Evolutionary conservation across 2,797 vertebrate species (phyloP).

Genomic region (Taeniopygia guttata): DNA sequence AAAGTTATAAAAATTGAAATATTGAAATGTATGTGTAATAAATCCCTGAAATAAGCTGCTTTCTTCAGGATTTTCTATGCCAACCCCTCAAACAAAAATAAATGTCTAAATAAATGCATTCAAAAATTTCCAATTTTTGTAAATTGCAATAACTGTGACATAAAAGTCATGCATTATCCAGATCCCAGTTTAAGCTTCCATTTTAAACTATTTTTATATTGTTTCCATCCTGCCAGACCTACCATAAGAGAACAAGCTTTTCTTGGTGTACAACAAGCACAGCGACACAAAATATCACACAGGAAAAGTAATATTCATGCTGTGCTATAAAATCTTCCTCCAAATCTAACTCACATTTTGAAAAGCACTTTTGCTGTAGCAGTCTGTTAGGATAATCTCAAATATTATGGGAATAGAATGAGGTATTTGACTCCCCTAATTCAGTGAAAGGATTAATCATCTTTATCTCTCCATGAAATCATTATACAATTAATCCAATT

Average conservation of each 20-base stretch:
- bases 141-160: neutral
- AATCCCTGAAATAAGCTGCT: neutral
- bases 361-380: neutral
- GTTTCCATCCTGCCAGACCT: neutral
- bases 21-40: neutral
- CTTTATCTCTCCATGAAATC: neutral
- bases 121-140: neutral
- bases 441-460: neutral
- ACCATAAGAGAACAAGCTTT: neutral
- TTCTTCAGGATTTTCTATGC: neutral
- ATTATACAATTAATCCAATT: neutral
- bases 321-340: neutral
- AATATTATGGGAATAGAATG: neutral
- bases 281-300: neutral
- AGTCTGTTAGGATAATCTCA: neutral
- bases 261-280: neutral
- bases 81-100: neutral
- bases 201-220: neutral
- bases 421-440: neutral
- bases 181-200: neutral
- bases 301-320: neutral
- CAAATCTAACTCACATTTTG: neutral
- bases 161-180: neutral
- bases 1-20: neutral
- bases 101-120: neutral